A percentile compares a stretch with the other conserved stretches of the same genome.
These are phyloP conservation scores for Neoaliturus tenellus DNA, from an alignment of 2,888 invertebrate species.

Conservation along the genomic window DNA sequence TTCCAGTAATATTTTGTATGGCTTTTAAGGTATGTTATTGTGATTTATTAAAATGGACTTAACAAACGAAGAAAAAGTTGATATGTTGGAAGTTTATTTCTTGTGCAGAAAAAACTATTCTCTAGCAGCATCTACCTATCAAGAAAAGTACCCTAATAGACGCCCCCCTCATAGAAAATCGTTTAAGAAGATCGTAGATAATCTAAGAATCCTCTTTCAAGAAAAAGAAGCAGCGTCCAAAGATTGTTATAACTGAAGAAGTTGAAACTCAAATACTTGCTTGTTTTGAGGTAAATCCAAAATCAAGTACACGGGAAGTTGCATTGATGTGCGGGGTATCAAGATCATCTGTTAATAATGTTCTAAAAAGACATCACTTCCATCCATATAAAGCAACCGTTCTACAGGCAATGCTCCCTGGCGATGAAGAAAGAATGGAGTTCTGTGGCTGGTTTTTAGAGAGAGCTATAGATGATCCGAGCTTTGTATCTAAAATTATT, in stretches of 20 bases:
- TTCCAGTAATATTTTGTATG: no score
- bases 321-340: slow-evolving; percentile 17
- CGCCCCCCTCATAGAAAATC: not conserved
- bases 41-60: not conserved
- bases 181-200: not conserved
- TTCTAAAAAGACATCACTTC: not conserved
- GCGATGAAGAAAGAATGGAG: slow-evolving; percentile 3
- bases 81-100: slow-evolving; percentile 17
- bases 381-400: slow-evolving; percentile 17
- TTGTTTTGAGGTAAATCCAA: slow-evolving; percentile 30
- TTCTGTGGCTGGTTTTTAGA: slow-evolving; percentile 25
- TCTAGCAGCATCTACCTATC: slow-evolving; percentile 27
- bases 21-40: not conserved
- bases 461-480: not conserved
- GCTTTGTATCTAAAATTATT: slow-evolving; percentile 22
- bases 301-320: slow-evolving; percentile 17
- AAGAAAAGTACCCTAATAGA: not conserved
- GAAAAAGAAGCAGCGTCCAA: slow-evolving; percentile 12
- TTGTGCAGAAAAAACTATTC: not conserved
- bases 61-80: not conserved
- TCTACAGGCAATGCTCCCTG: slow-evolving; percentile 10
- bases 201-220: slow-evolving; percentile 9
- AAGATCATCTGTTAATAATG: not conserved
- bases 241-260: not conserved
- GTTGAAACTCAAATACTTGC: slow-evolving; percentile 12